Percentiles rank a stretch among this genome's conserved stretches.
Conservation (phyloP, 2,888 invertebrate genomes). For the Eilema caniola region DNA sequence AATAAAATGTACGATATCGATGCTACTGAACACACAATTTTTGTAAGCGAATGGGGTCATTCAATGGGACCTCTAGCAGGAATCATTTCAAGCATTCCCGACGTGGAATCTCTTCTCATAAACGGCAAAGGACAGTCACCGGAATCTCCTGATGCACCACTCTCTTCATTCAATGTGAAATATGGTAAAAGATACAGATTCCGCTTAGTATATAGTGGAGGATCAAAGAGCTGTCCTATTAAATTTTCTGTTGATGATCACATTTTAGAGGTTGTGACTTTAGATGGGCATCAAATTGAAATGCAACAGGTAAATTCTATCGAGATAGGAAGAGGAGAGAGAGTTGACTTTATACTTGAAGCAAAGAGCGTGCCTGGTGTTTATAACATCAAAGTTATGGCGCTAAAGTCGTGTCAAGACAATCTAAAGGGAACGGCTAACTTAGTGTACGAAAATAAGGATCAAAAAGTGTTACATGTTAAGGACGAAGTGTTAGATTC, state of each 20-base stretch:
- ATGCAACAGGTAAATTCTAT: conserved; percentile 87
- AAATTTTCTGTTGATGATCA: conserved; percentile 90
- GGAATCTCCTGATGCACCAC: conserved; percentile 74
- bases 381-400: conserved; percentile 88
- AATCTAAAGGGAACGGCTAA: conserved; percentile 84
- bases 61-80: conserved; percentile 83
- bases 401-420: conserved; percentile 82
- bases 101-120: conserved; percentile 87
- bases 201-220: conserved; percentile 89
- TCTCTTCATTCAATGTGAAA: conserved; percentile 84
- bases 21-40: conserved; percentile 89
- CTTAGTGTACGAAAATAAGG: conserved; percentile 74
- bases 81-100: conserved; percentile 70
- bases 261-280: conserved; percentile 88
- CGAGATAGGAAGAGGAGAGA: conserved; percentile 90
- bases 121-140: conserved; percentile 88
- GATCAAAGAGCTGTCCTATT: conserved; percentile 90
- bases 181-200: conserved; percentile 89
- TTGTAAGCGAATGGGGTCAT: conserved; percentile 91
- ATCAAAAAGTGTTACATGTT: conserved; percentile 69
- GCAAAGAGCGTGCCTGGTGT: conserved; percentile 86
- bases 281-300: conserved; percentile 90
- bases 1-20: conserved; percentile 90
- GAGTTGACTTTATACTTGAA: conserved; percentile 91
- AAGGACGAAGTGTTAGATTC: conserved; percentile 61